A percentile compares a stretch with the other conserved stretches of the same genome.
phyloP scores from a whole-genome alignment of 2,888 invertebrate genomes.

The Tuta absoluta region DNA sequence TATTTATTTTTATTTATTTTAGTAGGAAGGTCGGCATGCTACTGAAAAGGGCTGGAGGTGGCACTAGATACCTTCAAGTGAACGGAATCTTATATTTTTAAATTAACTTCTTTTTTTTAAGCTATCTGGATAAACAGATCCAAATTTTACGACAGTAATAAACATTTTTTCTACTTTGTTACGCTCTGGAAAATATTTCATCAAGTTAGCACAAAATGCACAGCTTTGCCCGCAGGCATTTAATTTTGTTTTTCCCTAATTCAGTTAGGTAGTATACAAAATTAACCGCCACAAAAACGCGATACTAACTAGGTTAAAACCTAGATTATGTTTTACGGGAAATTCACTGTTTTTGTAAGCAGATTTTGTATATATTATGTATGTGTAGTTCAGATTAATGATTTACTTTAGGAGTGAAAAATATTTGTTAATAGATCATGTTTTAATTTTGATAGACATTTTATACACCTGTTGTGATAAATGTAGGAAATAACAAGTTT shows the following conservation, averaged over 20 bases:
- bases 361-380: not conserved
- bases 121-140: not conserved
- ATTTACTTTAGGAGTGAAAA: too few relatives aligned
- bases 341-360: not conserved
- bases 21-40: too few relatives aligned
- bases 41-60: too few relatives aligned
- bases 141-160: not conserved
- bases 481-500: too few relatives aligned
- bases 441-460: too few relatives aligned
- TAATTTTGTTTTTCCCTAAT: conserved; percentile 14
- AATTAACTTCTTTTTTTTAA: not conserved
- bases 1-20: too few relatives aligned
- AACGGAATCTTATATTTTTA: not conserved
- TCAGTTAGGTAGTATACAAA: conserved; percentile 10
- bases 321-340: conserved; percentile 2
- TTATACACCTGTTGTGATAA: too few relatives aligned
- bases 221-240: conserved; percentile 2
- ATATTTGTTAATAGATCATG: too few relatives aligned
- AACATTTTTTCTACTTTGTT: not conserved
- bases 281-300: not conserved
- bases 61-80: too few relatives aligned
- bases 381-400: too few relatives aligned
- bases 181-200: not conserved
- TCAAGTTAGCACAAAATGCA: conserved; percentile 4
- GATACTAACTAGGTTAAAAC: not conserved